These are phyloP conservation scores for Atta colombica DNA, from an alignment of 1,140 invertebrate genomes.

Conservation along the genomic window DNA sequence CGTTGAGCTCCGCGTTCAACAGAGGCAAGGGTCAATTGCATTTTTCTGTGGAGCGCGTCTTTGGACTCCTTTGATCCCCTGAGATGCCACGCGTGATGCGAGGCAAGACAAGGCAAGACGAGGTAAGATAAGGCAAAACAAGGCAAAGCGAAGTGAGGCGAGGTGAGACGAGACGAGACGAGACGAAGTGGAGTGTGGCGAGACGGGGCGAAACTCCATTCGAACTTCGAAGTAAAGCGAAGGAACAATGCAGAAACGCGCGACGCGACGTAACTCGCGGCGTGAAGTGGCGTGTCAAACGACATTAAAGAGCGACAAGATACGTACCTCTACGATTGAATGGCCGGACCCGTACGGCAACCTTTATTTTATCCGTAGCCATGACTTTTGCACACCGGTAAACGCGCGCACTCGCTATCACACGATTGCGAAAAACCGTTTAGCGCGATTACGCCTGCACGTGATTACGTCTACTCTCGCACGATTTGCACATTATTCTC, in stretches of 20 bases:
- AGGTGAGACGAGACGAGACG: not conserved
- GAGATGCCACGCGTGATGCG: not conserved
- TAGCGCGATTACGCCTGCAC: constrained; percentile 64
- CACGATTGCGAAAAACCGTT: constrained; percentile 69
- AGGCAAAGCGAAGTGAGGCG: not conserved
- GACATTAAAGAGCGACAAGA: not conserved
- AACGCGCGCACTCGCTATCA: constrained; percentile 74
- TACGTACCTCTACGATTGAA: constrained; percentile 97
- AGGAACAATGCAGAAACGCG: not conserved
- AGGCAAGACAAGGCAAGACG: not conserved
- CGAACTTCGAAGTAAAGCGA: not conserved
- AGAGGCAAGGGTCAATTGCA: not conserved
- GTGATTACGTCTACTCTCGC: constrained; percentile 71
- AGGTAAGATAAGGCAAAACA: not conserved
- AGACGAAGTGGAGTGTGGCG: constrained; percentile 13
- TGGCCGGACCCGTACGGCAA: constrained; percentile 97
- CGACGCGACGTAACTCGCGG: not conserved
- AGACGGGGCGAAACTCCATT: not conserved
- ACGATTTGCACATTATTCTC: constrained; percentile 73
- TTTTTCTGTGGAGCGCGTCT: not conserved
- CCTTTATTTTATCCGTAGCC: constrained; percentile 97
- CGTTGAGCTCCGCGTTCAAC: not conserved
- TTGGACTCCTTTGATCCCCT: not conserved
- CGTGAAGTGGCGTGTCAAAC: too few species aligned
- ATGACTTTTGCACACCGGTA: constrained; percentile 86